Evolutionary conservation across 2,797 vertebrate genomes (phyloP).

Genomic region (Darevskia nairensis): DNA sequence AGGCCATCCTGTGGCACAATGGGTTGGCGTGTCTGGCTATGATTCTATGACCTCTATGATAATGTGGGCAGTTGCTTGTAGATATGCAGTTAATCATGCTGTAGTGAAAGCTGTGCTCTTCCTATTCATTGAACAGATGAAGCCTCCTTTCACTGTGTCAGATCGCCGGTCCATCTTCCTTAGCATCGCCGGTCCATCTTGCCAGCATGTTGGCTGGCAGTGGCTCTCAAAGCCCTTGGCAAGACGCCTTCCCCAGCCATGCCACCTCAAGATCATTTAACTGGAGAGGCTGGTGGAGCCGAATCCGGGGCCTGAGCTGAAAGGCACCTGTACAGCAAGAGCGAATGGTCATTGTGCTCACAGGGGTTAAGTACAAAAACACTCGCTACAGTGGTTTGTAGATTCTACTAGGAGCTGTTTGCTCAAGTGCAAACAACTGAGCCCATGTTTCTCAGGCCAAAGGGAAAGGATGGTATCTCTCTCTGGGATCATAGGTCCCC

Average conservation of each 20-base stretch:
- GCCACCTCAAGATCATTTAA: background rate
- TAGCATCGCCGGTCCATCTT: background rate
- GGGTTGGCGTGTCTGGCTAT: too few species aligned
- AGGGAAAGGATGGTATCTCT: background rate
- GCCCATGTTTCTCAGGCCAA: background rate
- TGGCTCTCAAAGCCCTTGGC: background rate
- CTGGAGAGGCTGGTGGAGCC: background rate
- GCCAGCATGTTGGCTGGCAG: background rate
- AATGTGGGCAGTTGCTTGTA: background rate
- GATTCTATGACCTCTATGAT: too few species aligned
- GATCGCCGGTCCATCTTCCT: too few species aligned
- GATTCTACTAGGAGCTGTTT: background rate
- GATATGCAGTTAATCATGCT: background rate
- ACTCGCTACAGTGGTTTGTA: background rate
- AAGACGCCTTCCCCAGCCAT: background rate
- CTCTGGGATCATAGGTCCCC: background rate
- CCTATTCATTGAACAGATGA: background rate
- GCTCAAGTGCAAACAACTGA: background rate
- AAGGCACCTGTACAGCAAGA: background rate
- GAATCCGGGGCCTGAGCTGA: background rate
- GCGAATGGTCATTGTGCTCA: background rate
- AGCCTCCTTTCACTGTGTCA: background rate
- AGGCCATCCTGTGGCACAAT: too few species aligned
- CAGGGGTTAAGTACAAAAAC: background rate
- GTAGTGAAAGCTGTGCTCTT: background rate